A percentile compares a stretch with the other conserved stretches of the same genome.
Conservation (phyloP, 2,113 vertebrate species). For the Kryptolebias marmoratus region DNA sequence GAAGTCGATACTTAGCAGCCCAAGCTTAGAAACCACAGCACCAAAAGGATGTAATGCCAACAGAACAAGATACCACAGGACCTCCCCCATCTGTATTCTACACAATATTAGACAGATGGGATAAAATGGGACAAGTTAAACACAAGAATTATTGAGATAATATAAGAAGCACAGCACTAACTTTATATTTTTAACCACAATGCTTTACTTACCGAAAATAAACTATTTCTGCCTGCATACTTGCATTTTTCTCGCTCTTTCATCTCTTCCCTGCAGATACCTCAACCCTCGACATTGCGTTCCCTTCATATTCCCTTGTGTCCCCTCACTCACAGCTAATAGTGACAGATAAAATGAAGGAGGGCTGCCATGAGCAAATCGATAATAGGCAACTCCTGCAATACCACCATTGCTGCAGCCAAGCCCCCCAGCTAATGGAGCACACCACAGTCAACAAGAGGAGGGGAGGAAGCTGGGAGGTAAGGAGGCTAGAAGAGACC, state of each 20-base stretch:
- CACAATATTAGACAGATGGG: background rate
- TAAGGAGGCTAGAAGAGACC: constrained; percentile 24
- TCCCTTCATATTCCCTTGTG: constrained; percentile 11
- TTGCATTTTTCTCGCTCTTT: background rate
- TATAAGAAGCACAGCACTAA: no score
- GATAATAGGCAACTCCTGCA: constrained; percentile 69
- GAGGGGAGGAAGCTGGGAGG: background rate
- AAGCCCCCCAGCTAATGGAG: constrained; percentile 55
- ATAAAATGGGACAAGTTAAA: background rate
- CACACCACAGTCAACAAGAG: constrained; percentile 51
- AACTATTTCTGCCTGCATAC: background rate
- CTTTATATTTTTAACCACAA: background rate
- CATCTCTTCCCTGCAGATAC: constrained; percentile 13
- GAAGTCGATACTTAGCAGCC: background rate
- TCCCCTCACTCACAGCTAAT: constrained; percentile 39
- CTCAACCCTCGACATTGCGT: background rate
- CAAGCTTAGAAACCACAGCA: background rate
- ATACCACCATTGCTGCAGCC: constrained; percentile 60
- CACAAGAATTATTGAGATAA: no score
- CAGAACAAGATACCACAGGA: background rate
- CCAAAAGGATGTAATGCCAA: background rate
- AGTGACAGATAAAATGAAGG: constrained; percentile 56
- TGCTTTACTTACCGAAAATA: background rate
- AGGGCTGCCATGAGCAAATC: constrained; percentile 60
- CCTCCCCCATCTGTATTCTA: background rate